phyloP scores from a whole-genome alignment of 23 tunicate genomes.

The Styela plicata region DNA sequence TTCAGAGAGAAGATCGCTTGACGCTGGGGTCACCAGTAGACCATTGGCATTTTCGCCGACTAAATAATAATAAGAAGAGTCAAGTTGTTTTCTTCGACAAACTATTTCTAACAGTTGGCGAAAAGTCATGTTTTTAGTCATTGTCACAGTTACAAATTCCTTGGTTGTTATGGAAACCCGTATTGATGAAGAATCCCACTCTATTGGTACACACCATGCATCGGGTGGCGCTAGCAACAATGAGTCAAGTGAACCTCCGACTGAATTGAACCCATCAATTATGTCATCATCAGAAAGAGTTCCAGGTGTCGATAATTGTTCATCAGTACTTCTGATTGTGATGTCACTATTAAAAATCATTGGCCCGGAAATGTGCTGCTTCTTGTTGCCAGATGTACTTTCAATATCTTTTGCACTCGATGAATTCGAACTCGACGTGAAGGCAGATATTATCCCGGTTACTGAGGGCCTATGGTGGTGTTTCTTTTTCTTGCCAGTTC shows the following conservation, averaged over 20 bases:
- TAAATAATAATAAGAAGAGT: not conserved
- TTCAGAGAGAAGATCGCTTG: not conserved
- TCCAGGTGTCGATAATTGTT: not conserved
- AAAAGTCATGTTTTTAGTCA: constrained; percentile 10
- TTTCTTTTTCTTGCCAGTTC: constrained; percentile 1
- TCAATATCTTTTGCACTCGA: not conserved
- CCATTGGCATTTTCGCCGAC: not conserved
- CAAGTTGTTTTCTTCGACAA: constrained; percentile 17
- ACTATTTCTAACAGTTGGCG: constrained; percentile 18
- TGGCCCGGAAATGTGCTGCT: not conserved
- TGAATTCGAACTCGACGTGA: not conserved
- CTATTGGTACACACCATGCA: constrained; percentile 21
- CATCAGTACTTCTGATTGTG: not conserved
- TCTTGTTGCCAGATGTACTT: not conserved
- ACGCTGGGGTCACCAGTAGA: not conserved
- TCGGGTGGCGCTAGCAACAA: constrained; percentile 23
- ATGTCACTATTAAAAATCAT: not conserved
- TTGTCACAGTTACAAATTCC: constrained; percentile 3
- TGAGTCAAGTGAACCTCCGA: constrained; percentile 15
- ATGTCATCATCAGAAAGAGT: constrained; percentile 16
- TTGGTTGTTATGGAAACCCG: not conserved
- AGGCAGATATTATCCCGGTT: not conserved
- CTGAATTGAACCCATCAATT: constrained; percentile 5
- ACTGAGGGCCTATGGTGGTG: constrained; percentile 15
- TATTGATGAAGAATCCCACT: not conserved